Evolutionary conservation across 2,797 vertebrate species (phyloP), one percentile per base, ranked within the genome.

Genomic region (Meda fulgida): DNA sequence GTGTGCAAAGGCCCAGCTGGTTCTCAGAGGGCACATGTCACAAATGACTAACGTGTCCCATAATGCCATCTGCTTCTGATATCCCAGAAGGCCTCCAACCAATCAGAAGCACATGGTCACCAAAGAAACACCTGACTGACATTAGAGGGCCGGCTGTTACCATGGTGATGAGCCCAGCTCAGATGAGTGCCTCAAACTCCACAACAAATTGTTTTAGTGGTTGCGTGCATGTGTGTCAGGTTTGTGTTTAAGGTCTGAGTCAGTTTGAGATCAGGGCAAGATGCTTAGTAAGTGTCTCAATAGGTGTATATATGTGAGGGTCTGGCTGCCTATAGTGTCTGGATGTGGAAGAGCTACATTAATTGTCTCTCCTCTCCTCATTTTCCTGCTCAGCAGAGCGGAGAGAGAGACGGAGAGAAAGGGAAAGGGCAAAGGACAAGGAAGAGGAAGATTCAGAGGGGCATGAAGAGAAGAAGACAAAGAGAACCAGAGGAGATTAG

Each of bases 31-130:
- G 84, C 48, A 84, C 72, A 66, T 88, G 87, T 87, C 81, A 89
- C 69, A 83, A 86, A 87, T 88, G 87, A 88, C 87, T 88, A 84
- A 87, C 89, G 34, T 80, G 82, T 87, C 87, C 87, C 89, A 88
- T 86, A 89, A 88, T 88, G 89, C 89, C 89, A 89, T 89, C 89
- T 89, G 89, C 83, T 86, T 86, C 75, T 73, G 69, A 88, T 88
- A 88, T 89, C 89, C 89, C 89, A 85, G 73, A 87, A 87, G 85
- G 85, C 85, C 69, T 84, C 60, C 83, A 84, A 81, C 89, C 87
- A 90, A 85, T 86, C 84, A 85, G 26, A 87, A 86, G 77, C 82
- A 81, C 80, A 78, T 81, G 88, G 84, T 88, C 85, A 85, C 87
- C 78, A 84, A 78, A 81, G 86, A 87, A 88, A 89, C 86, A 87